A percentile compares a stretch with the other conserved stretches of the same genome.
phyloP scores from a whole-genome alignment of 2,888 invertebrate genomes.

The Epistrophella euchroma region DNA sequence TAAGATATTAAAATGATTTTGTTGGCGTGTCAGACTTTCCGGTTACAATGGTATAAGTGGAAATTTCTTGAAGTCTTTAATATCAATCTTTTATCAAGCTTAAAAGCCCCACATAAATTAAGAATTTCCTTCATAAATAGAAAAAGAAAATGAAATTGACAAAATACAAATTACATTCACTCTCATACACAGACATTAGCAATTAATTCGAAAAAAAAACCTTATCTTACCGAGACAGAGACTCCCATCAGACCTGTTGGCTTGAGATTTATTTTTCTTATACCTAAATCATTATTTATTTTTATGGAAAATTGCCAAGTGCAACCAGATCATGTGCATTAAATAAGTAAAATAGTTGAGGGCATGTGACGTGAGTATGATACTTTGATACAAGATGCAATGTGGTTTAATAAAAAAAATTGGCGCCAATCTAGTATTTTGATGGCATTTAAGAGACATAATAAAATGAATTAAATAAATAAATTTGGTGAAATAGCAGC shows the following conservation, averaged over 20 bases:
- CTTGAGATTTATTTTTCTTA: constrained; percentile 12
- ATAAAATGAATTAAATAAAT: too few species aligned
- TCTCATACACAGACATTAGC: neutral
- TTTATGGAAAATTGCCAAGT: constrained; percentile 54
- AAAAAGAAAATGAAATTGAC: neutral
- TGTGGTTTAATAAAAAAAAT: constrained; percentile 1
- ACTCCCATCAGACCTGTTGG: constrained; percentile 41
- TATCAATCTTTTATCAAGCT: neutral
- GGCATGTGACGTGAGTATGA: constrained; percentile 56
- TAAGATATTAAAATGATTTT: too few species aligned
- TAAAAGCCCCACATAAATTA: neutral
- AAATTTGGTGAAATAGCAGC: too few species aligned
- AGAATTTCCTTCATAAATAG: neutral
- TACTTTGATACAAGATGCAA: neutral
- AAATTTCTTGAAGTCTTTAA: too few species aligned
- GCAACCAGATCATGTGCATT: constrained; percentile 62
- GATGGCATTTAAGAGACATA: neutral
- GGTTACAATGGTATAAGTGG: too few species aligned
- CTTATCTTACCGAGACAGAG: neutral
- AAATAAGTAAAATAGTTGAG: constrained; percentile 61
- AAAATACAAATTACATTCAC: neutral
- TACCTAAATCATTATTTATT: constrained; percentile 26
- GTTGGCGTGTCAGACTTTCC: too few species aligned
- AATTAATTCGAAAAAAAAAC: constrained; percentile 4
- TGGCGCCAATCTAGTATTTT: constrained; percentile 49